These are phyloP conservation scores for Drosophila robusta DNA, from an alignment of 2,888 invertebrate species.

Conservation along the genomic window DNA sequence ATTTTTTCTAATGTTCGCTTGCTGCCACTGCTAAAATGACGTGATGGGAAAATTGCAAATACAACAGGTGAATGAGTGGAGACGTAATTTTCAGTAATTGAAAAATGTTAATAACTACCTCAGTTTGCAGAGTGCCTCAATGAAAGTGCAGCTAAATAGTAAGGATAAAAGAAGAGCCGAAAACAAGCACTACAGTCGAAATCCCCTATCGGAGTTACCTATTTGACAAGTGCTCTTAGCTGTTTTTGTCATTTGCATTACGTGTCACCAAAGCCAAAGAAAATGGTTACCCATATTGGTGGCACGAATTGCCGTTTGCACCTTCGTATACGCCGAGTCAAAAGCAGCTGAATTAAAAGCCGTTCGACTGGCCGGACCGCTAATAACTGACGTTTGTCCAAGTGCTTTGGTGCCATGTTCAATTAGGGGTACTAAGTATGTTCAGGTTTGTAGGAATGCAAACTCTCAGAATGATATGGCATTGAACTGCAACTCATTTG, in stretches of 20 bases:
- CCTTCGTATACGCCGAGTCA: conserved; percentile 19
- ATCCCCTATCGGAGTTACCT: no score
- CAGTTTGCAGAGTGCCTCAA: no score
- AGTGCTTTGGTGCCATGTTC: conserved; percentile 47
- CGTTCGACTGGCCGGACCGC: conserved; percentile 9
- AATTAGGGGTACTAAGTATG: conserved; percentile 41
- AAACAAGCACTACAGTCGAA: not conserved
- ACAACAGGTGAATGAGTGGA: conserved; percentile 27
- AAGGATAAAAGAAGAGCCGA: conserved; percentile 14
- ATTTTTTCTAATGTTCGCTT: conserved; percentile 45
- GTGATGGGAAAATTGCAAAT: conserved; percentile 46
- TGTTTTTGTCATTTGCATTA: conserved; percentile 53
- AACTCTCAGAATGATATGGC: conserved; percentile 24
- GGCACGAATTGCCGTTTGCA: conserved; percentile 33
- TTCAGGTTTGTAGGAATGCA: conserved; percentile 54
- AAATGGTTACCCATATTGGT: conserved; percentile 16
- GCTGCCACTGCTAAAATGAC: conserved; percentile 29
- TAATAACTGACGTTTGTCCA: conserved; percentile 38
- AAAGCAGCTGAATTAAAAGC: conserved; percentile 29
- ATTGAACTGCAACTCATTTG: conserved; percentile 32
- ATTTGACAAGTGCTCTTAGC: conserved; percentile 8
- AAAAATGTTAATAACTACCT: conserved; percentile 41
- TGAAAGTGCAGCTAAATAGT: no score
- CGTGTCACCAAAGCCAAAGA: conserved; percentile 47
- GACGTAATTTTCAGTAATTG: conserved; percentile 51